phyloP scores from a whole-genome alignment of 2,113 vertebrate species.

The Heterochromis multidens region DNA sequence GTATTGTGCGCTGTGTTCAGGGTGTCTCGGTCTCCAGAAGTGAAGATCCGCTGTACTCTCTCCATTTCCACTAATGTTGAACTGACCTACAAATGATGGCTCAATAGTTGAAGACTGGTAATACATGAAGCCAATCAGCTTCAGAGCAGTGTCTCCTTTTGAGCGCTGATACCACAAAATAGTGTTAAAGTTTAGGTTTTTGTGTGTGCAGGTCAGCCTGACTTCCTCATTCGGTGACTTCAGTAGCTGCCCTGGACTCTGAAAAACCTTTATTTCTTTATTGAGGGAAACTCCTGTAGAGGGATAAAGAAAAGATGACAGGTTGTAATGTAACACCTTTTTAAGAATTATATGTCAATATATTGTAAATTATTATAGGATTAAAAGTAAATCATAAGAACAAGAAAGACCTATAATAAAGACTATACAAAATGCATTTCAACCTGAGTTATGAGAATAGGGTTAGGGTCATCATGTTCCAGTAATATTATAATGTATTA shows the following conservation, averaged over 20 bases:
- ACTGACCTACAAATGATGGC: not conserved
- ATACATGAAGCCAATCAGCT: not conserved
- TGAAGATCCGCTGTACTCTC: not conserved
- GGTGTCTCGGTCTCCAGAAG: not conserved
- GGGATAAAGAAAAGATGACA: not conserved
- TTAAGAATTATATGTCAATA: fast-evolving
- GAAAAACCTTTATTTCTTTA: not conserved
- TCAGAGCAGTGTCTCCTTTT: not conserved
- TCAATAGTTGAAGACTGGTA: not conserved
- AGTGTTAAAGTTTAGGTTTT: not conserved
- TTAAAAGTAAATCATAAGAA: no score
- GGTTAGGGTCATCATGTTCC: no score
- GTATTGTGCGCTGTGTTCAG: not conserved
- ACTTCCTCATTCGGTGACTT: not conserved
- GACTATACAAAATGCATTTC: not conserved
- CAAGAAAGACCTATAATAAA: not conserved
- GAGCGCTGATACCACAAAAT: not conserved
- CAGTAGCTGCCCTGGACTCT: not conserved
- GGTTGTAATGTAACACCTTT: not conserved
- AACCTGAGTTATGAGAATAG: not conserved
- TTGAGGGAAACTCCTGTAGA: not conserved
- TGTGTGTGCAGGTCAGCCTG: not conserved
- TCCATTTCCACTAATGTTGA: not conserved
- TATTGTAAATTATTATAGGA: not conserved
- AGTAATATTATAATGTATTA: no score